Evolutionary conservation across 2,797 vertebrate species (phyloP), one percentile per base, ranked within the genome.

Genomic region (Arnoldichthys spilopterus): DNA sequence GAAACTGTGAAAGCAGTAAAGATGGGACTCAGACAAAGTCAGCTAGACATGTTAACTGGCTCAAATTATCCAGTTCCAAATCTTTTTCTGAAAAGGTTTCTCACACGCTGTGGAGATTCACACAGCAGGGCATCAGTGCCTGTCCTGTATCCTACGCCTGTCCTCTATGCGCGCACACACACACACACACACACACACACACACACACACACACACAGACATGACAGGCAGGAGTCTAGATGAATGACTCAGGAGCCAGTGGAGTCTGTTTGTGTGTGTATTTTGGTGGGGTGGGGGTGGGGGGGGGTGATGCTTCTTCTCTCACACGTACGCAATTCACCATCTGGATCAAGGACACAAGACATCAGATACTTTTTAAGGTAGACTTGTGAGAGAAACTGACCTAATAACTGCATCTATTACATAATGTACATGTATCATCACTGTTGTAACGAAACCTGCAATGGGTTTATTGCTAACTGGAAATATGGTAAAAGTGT

Each of bases 301-400:
- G 49, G 72, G 72, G 72, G 68, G 58, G 62, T 75, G 70, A 74
- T 70, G 61, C 63, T 69, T 75, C 43, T 64, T 28, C 47, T 71
- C 26, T 76, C 34, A 37, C 66, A 34, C 61, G 63, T 63, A 75
- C 9, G 1, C 45, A 58, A 67, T 47, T 76, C 75, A 76, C 61
- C 75, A 80, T 83, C 78, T 85, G 78, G 81, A 81, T 78, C 75
- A 80, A 80, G 67, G 78, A 79, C 77, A 79, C 56, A 18, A 64
- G 18, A 58, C 53, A 67, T 72, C 47, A 80, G 49, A 66, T 53
- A 30, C 53, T 72, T 78, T 78, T 26, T 45, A 69, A 59, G 34
- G 26, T 51, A 78, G 66, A n/a, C 30, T 69, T 75, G 8, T 45
- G 30, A 61, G 34, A 77, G 69, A 51, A 69, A 62, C 22, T 4